Conservation (phyloP, 2,888 invertebrate genomes). For the Dioctria linearis region DNA sequence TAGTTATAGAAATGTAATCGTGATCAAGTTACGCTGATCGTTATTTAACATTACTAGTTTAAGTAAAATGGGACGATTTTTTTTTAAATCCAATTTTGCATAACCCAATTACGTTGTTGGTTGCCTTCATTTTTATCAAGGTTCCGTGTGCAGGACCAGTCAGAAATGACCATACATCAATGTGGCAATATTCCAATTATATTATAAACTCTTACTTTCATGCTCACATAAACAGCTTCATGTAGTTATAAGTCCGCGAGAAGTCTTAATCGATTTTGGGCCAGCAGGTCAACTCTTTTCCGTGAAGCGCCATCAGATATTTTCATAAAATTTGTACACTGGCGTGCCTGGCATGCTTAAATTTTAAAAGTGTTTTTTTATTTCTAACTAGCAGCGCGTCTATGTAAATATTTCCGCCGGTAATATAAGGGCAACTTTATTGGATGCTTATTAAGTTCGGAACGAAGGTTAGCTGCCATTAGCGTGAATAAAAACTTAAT, state of each 20-base stretch:
- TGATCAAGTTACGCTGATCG: too few species aligned
- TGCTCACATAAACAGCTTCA: neutral
- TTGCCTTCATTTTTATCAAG: slow-evolving; percentile 1
- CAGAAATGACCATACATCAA: neutral
- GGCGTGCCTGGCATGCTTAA: neutral
- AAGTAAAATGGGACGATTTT: neutral
- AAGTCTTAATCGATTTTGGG: too few species aligned
- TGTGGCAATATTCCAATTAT: neutral
- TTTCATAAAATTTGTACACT: neutral
- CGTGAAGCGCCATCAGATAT: neutral
- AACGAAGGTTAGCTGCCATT: neutral
- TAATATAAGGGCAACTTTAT: slow-evolving; percentile 7
- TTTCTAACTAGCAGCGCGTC: neutral
- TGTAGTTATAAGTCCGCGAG: too few species aligned
- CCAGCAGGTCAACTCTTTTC: too few species aligned
- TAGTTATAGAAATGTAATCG: too few species aligned
- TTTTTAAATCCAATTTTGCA: neutral
- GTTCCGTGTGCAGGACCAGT: neutral
- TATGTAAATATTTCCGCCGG: neutral
- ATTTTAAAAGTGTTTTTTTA: neutral
- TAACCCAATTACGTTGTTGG: neutral
- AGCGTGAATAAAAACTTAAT: too few species aligned
- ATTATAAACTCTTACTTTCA: neutral
- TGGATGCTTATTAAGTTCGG: neutral
- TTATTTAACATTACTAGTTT: neutral